phyloP scores from a whole-genome alignment of 2,113 vertebrate species.

The Pollachius pollachius region DNA sequence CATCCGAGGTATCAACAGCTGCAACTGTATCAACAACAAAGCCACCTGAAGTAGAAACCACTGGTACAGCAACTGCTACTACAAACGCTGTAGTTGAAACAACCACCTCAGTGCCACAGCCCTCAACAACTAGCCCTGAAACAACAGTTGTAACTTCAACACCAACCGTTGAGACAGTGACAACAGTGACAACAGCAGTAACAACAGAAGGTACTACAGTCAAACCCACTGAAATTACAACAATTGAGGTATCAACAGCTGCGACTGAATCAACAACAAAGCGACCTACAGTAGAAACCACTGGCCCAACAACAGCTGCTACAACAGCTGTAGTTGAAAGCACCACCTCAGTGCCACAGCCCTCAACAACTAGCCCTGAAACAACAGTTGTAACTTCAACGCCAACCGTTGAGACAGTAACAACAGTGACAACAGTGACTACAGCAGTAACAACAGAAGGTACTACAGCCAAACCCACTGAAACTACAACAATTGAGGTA shows the following conservation, averaged over 20 bases:
- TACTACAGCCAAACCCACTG: neutral
- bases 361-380: neutral
- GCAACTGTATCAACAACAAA: neutral
- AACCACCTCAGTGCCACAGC: neutral
- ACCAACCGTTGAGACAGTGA: too few species aligned
- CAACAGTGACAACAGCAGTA: too few species aligned
- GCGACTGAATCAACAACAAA: accelerated
- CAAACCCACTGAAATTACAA: too few species aligned
- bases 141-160: neutral
- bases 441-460: neutral
- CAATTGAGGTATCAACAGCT: neutral
- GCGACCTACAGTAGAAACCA: accelerated
- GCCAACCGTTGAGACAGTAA: neutral
- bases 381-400: neutral
- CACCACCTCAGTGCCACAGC: too few species aligned
- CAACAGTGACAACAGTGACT: neutral
- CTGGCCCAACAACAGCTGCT: too few species aligned
- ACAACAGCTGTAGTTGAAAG: too few species aligned
- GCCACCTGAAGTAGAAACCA: too few species aligned
- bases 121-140: too few species aligned
- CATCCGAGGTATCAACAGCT: neutral
- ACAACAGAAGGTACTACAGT: too few species aligned
- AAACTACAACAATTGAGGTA: too few species aligned
- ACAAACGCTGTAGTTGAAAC: too few species aligned
- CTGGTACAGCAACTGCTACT: too few species aligned